phyloP scores from a whole-genome alignment of 2,797 vertebrate genomes.

The Gila robusta region DNA sequence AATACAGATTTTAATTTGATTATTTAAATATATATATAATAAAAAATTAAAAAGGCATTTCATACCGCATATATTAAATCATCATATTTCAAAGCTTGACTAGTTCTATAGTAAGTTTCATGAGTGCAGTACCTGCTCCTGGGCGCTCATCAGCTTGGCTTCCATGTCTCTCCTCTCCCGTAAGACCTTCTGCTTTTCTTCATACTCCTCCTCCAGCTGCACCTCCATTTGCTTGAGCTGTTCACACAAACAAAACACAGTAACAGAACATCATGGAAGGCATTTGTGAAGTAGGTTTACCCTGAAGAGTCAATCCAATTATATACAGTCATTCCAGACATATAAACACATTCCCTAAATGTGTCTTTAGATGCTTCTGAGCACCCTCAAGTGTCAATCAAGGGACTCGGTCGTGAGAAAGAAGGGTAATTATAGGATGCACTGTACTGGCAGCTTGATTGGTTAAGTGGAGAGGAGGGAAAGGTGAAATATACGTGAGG shows the following conservation, averaged over 20 bases:
- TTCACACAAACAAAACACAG: slow-evolving; percentile 47
- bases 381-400: slow-evolving; percentile 45
- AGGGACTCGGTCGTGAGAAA: neutral
- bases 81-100: neutral
- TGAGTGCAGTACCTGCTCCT: slow-evolving; percentile 84
- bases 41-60: neutral
- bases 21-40: no score
- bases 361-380: slow-evolving; percentile 29
- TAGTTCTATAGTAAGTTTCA: neutral
- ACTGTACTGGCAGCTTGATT: slow-evolving; percentile 49
- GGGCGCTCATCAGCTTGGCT: slow-evolving; percentile 85
- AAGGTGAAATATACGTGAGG: slow-evolving; percentile 30
- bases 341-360: slow-evolving; percentile 25
- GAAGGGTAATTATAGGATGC: slow-evolving; percentile 51
- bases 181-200: slow-evolving; percentile 97
- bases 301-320: slow-evolving; percentile 28
- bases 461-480: slow-evolving; percentile 48
- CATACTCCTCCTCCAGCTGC: slow-evolving; percentile 95
- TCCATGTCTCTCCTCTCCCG: slow-evolving; percentile 94
- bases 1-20: no score
- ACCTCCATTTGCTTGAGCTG: slow-evolving; percentile 95
- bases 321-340: slow-evolving; percentile 24
- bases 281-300: slow-evolving; percentile 7
- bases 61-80: neutral
- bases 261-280: slow-evolving; percentile 17